Evolutionary conservation across 2,888 invertebrate species (phyloP).

Genomic region (Epinotia ramella): DNA sequence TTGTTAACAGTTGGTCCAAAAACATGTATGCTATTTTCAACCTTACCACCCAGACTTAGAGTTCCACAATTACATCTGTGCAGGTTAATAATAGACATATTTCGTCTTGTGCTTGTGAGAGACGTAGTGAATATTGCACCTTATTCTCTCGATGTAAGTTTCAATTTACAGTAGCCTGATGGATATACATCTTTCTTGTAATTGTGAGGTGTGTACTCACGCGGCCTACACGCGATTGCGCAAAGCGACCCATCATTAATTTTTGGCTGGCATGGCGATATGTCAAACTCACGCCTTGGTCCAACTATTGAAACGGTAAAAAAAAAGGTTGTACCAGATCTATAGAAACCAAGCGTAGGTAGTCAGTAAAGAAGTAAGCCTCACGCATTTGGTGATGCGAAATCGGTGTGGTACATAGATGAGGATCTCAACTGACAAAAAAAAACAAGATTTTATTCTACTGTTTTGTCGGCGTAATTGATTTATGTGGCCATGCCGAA

Average conservation of each 20-base stretch:
- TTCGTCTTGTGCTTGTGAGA: neutral
- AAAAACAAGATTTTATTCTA: no score
- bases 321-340: neutral
- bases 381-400: no score
- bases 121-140: neutral
- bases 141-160: neutral
- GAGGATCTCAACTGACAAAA: no score
- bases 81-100: neutral
- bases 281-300: slow-evolving; percentile 49
- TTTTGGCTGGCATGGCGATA: slow-evolving; percentile 44
- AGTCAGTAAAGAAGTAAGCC: no score
- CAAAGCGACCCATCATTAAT: slow-evolving; percentile 47
- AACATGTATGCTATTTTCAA: neutral
- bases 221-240: slow-evolving; percentile 29
- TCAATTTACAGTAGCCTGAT: neutral
- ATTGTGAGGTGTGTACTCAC: neutral
- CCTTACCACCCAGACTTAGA: neutral
- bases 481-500: no score
- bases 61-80: neutral
- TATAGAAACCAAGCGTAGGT: neutral
- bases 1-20: neutral
- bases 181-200: neutral
- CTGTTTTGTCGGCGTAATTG: no score
- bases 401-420: no score
- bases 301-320: slow-evolving; percentile 10